Evolutionary conservation across 2,113 vertebrate genomes (phyloP), one percentile per base, ranked within the genome.

Genomic region (Varanus salvator): DNA sequence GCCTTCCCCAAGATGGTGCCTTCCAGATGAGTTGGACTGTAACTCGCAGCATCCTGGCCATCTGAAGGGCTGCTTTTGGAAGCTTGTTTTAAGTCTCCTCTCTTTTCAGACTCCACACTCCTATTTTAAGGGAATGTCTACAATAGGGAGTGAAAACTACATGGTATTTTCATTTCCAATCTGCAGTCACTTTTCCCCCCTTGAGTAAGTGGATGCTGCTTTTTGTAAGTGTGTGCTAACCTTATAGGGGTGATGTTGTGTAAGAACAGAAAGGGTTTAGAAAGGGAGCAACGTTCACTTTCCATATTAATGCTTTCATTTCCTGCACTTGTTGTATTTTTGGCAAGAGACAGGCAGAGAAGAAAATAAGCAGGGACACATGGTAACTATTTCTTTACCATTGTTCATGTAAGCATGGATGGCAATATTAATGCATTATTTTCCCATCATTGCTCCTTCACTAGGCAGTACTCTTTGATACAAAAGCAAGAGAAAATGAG

Each of bases 301-400:
- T 86, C 69, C 84, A 86, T 52, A 57, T 86, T 54, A n/a, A 21
- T 75, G 23, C 71, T 34, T 57, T 74, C 84, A 75, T 86, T 86
- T 86, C 84, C 84, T 75, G 84, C 57, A 74, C 21, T 74, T 85
- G 44, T 74, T 8, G 31, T 29, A 54, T 54, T 86, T 86, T 74
- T 86, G 84, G 50, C 19, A 57, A 57, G 71, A 57, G 84, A 34
- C 17, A 31, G 69, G 31, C 11, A 57, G 57, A 86, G 50, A 86
- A 86, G 69, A 85, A 54, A 85, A 74, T 74, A 75, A 25, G 29
- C 4, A 0, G 1, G 17, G 57, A 34, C 9, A 9, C 9, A 57
- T 52, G 34, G 34, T 66, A 64, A 83, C 54, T 64, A 5, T 78
- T 84, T 34, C 57, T 68, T 50, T 38, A 34, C 15, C 27, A n/a